A percentile compares a stretch with the other conserved stretches of the same genome.
These are phyloP conservation scores for Drosophila varians DNA, from an alignment of 1,140 invertebrate species.

Conservation along the genomic window DNA sequence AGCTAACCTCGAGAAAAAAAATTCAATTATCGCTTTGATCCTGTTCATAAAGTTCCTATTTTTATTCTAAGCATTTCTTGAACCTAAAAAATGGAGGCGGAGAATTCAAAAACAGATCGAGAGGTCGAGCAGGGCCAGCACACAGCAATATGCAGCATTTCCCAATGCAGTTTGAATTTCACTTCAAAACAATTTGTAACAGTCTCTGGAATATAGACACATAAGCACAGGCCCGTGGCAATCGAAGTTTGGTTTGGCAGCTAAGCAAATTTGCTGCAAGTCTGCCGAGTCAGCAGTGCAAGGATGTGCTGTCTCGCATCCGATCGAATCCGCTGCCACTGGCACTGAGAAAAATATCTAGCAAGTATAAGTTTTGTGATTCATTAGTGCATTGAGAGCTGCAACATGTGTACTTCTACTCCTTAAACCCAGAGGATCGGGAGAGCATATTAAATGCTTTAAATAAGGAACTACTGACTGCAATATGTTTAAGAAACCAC, in stretches of 20 bases:
- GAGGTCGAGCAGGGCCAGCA: conserved; percentile 14
- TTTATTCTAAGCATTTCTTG: background rate
- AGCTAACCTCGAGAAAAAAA: conserved; percentile 1
- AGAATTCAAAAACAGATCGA: conserved; percentile 7
- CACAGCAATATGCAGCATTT: conserved; percentile 25
- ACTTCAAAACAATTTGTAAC: conserved; percentile 81
- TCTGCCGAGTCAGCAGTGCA: conserved; percentile 60
- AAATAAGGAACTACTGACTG: no score
- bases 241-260: conserved; percentile 80
- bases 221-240: conserved; percentile 47
- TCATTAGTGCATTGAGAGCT: no score
- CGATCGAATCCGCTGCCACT: conserved; percentile 16
- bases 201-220: conserved; percentile 45
- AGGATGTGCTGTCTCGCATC: conserved; percentile 46
- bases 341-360: conserved; percentile 6
- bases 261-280: conserved; percentile 73
- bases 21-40: conserved; percentile 33
- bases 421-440: no score
- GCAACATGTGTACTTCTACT: no score
- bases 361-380: no score
- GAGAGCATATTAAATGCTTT: no score
- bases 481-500: no score
- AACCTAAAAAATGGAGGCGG: background rate
- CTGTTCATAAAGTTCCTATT: conserved; percentile 2
- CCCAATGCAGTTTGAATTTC: conserved; percentile 62